Evolutionary conservation across 2,113 vertebrate genomes (phyloP).

Genomic region (Oceanites oceanicus): DNA sequence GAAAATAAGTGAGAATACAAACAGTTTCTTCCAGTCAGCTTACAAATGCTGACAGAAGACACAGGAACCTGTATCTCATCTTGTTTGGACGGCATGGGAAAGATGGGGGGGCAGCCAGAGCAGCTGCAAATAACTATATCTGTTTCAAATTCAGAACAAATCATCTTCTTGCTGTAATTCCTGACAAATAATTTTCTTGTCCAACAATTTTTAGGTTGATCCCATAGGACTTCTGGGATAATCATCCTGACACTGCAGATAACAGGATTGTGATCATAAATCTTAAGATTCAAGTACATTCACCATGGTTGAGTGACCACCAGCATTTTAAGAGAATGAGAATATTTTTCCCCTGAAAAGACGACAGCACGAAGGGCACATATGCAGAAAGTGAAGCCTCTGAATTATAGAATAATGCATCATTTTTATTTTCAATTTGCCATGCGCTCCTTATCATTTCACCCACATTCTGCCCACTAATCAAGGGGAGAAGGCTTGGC

Average conservation of each 20-base stretch:
- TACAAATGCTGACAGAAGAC: background rate
- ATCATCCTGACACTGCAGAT: constrained; percentile 53
- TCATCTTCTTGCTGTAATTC: constrained; percentile 20
- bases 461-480: constrained; percentile 50
- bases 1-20: background rate
- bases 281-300: constrained; percentile 42
- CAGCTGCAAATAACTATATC: constrained; percentile 33
- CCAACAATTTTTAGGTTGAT: constrained; percentile 43
- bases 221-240: background rate
- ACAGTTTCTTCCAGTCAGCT: background rate
- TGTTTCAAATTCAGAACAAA: constrained; percentile 50
- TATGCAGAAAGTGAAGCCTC: background rate
- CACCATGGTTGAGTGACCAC: constrained; percentile 36
- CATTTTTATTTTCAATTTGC: constrained; percentile 30
- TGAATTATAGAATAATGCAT: background rate
- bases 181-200: constrained; percentile 42
- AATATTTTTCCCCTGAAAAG: background rate
- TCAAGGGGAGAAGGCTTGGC: constrained; percentile 31
- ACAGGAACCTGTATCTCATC: background rate
- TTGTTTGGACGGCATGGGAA: constrained; percentile 19
- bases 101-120: background rate
- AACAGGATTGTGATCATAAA: constrained; percentile 49
- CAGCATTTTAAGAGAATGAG: constrained; percentile 1
- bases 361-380: background rate
- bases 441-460: constrained; percentile 23